phyloP scores from a whole-genome alignment of 1,140 invertebrate genomes.

The Chionoecetes opilio region DNA sequence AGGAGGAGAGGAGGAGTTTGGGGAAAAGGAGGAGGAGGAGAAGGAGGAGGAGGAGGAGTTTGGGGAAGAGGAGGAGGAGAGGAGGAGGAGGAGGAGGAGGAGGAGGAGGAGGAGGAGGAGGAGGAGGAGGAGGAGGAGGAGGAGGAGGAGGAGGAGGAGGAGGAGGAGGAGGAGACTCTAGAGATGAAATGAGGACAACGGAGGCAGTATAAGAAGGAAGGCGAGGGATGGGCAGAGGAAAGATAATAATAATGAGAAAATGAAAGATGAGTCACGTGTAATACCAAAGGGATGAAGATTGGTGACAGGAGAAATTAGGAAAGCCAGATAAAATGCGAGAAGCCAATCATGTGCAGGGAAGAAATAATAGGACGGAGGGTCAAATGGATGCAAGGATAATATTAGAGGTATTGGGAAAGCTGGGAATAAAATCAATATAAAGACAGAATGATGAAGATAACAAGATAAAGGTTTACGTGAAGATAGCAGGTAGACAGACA shows the following conservation, averaged over 20 bases:
- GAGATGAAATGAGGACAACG: neutral
- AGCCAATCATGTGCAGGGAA: neutral
- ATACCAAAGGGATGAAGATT: neutral
- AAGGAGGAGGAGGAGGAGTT: neutral
- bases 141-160: neutral
- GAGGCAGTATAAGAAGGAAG: neutral
- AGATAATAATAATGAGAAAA: neutral
- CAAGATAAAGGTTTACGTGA: too few relatives aligned
- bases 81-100: neutral
- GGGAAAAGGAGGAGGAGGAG: neutral
- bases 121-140: neutral
- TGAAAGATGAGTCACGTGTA: neutral
- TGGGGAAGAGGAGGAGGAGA: neutral
- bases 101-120: neutral
- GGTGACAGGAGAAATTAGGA: neutral
- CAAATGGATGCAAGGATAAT: neutral
- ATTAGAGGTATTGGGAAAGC: too few relatives aligned
- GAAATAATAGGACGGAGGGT: too few relatives aligned
- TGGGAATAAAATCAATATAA: too few relatives aligned
- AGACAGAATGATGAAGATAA: too few relatives aligned
- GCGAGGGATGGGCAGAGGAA: neutral
- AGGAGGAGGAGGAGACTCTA: neutral
- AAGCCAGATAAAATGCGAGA: neutral
- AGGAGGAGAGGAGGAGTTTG: too few relatives aligned
- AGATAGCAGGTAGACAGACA: too few relatives aligned